These are phyloP conservation scores for Castor canadensis DNA, from an alignment of 2,113 vertebrate genomes.

Conservation along the genomic window DNA sequence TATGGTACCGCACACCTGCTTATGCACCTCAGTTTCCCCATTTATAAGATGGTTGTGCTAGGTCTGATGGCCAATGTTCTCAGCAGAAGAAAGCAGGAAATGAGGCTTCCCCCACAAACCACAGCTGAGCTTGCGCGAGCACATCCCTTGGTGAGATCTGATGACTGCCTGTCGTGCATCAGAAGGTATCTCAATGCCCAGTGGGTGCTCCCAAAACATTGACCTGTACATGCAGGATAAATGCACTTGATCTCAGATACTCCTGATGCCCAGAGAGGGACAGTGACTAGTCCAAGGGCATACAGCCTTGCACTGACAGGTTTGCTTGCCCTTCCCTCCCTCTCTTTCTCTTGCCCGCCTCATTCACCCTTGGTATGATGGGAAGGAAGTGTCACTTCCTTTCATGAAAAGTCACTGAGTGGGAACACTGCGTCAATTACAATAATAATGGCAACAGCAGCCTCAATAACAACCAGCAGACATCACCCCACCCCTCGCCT, in stretches of 20 bases:
- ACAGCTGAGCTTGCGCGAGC: neutral
- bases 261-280: neutral
- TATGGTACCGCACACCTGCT: neutral
- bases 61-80: neutral
- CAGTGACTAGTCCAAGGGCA: neutral
- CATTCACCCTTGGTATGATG: conserved; percentile 34
- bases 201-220: neutral
- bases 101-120: neutral
- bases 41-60: neutral
- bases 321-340: neutral
- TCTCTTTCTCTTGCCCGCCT: neutral
- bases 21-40: neutral
- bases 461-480: conserved; percentile 51
- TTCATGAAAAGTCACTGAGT: conserved; percentile 78
- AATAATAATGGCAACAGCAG: conserved; percentile 53
- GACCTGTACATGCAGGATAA: neutral
- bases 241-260: neutral
- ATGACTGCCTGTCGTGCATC: neutral
- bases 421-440: conserved; percentile 53
- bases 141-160: neutral
- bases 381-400: conserved; percentile 77
- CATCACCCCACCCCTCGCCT: conserved; percentile 22
- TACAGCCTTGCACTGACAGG: neutral
- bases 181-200: fast-evolving
- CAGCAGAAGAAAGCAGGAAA: conserved; percentile 9